Conservation (phyloP, 2,113 vertebrate species). For the Paradoxurus hermaphroditus region DNA sequence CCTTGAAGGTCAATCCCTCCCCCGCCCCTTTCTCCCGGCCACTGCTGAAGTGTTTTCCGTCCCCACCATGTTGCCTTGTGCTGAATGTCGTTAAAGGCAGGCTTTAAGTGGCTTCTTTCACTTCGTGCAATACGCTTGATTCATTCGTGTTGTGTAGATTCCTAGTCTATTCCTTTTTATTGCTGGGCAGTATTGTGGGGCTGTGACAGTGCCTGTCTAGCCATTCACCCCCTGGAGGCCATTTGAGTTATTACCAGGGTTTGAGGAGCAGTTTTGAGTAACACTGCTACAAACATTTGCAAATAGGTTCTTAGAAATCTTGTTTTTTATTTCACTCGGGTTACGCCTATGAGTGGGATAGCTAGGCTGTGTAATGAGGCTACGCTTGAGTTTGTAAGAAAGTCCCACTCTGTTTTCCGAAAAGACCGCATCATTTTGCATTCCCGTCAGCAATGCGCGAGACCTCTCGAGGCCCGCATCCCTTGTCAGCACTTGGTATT, state of each 20-base stretch:
- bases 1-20: not conserved
- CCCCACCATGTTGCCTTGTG: not conserved
- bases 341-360: not conserved
- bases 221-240: not conserved
- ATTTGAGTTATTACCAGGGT: not conserved
- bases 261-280: not conserved
- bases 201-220: not conserved
- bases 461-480: not conserved
- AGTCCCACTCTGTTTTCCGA: not conserved
- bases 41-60: not conserved
- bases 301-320: not conserved
- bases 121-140: not conserved
- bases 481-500: not conserved
- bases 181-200: not conserved
- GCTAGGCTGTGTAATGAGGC: not conserved
- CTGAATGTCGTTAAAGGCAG: not conserved
- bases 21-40: not conserved
- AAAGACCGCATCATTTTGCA: not conserved
- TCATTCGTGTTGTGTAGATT: not conserved
- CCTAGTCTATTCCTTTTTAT: not conserved
- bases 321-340: not conserved
- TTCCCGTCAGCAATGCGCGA: not conserved
- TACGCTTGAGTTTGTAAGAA: not conserved
- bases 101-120: not conserved
- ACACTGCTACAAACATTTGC: not conserved